Evolutionary conservation across 92 coral and sea anemone species (phyloP).

Genomic region (Phenganax marumi): DNA sequence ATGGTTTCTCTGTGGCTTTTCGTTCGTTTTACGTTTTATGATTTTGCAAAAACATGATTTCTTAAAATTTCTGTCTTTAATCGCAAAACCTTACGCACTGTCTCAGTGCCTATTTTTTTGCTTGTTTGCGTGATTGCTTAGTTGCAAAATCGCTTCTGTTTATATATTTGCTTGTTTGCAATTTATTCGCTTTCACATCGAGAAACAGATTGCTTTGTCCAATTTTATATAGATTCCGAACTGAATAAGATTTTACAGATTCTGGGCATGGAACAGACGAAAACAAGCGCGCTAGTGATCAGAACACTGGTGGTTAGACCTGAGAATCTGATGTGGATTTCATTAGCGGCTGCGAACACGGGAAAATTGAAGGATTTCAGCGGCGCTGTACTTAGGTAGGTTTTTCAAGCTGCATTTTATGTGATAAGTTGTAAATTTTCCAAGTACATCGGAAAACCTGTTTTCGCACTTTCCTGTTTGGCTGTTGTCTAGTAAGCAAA

Average conservation of each 20-base stretch:
- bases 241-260: slow-evolving; percentile 57
- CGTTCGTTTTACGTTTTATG: too few species aligned
- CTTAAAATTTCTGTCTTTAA: too few species aligned
- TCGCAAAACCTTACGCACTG: too few species aligned
- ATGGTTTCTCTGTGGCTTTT: too few species aligned
- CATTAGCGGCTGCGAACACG: slow-evolving; percentile 79
- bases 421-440: not conserved
- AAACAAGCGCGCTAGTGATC: slow-evolving; percentile 71
- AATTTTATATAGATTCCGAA: slow-evolving; percentile 20
- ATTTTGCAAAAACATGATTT: too few species aligned
- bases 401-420: not conserved
- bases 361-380: slow-evolving; percentile 74
- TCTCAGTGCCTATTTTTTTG: too few species aligned
- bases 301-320: slow-evolving; percentile 69
- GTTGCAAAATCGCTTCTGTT: too few species aligned
- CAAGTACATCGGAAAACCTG: too few species aligned
- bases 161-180: too few species aligned
- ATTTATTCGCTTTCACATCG: not conserved
- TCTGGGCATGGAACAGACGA: slow-evolving; percentile 71
- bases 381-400: slow-evolving; percentile 78
- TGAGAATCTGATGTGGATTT: slow-evolving; percentile 73
- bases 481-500: too few species aligned
- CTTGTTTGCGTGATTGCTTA: too few species aligned
- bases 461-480: too few species aligned
- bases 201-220: not conserved